These are phyloP conservation scores for Setophaga coronata DNA, from an alignment of 2,113 vertebrate genomes.

Conservation along the genomic window DNA sequence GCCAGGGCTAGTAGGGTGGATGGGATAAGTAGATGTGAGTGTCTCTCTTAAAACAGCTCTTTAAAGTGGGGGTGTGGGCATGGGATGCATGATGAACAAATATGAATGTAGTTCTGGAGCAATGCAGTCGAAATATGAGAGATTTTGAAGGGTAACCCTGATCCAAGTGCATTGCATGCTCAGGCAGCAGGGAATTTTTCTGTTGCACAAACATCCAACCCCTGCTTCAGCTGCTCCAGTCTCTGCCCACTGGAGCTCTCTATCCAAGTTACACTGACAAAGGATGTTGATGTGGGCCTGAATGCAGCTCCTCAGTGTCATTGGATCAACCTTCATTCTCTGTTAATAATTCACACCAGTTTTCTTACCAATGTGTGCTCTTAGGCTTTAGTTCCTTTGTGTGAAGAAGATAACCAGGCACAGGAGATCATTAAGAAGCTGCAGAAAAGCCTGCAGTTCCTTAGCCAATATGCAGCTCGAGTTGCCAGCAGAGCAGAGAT, in stretches of 20 bases:
- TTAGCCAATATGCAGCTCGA: slow-evolving; percentile 85
- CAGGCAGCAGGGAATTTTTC: neutral
- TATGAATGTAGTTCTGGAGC: neutral
- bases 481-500: slow-evolving; percentile 93
- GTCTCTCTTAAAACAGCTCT: accelerated
- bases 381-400: slow-evolving; percentile 86
- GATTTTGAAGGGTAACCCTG: neutral
- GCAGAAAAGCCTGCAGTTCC: slow-evolving; percentile 87
- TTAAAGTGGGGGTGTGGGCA: accelerated
- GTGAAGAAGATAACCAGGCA: slow-evolving; percentile 89
- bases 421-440: slow-evolving; percentile 91
- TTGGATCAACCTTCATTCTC: neutral
- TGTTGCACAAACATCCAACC: neutral
- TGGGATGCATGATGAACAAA: neutral
- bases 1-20: no score
- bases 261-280: neutral
- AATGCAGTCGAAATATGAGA: neutral
- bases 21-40: accelerated
- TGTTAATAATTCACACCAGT: neutral
- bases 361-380: neutral
- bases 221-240: neutral
- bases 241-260: neutral
- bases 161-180: no score
- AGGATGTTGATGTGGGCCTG: neutral
- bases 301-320: neutral